phyloP scores from a whole-genome alignment of 1,140 invertebrate genomes.

The Drosophila kikkawai region DNA sequence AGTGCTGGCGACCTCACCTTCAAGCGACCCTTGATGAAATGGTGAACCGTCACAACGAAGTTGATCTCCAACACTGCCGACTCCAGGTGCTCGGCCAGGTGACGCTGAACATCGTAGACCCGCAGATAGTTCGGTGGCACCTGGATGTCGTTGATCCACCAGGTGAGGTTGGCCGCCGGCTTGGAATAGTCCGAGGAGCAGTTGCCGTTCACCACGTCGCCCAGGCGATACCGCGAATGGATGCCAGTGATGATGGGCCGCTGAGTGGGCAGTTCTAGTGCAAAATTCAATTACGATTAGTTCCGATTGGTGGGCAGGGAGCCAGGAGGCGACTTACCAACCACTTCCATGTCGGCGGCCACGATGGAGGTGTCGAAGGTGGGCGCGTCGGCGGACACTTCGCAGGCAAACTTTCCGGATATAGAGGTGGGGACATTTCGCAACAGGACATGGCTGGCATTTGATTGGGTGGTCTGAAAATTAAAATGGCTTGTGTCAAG shows the following conservation, averaged over 20 bases:
- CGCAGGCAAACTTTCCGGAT: constrained; percentile 90
- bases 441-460: constrained; percentile 88
- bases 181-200: constrained; percentile 91
- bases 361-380: constrained; percentile 92
- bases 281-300: background rate
- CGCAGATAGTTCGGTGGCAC: constrained; percentile 73
- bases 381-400: constrained; percentile 93
- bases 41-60: constrained; percentile 86
- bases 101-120: constrained; percentile 72
- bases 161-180: constrained; percentile 94
- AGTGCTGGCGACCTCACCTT: constrained; percentile 85
- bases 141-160: constrained; percentile 92
- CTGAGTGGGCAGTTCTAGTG: constrained; percentile 89
- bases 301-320: background rate
- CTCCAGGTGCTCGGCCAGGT: constrained; percentile 73
- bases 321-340: constrained; percentile 87
- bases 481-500: background rate
- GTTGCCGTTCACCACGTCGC: constrained; percentile 90
- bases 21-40: constrained; percentile 86
- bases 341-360: constrained; percentile 89
- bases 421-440: constrained; percentile 87
- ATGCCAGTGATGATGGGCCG: constrained; percentile 90
- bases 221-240: constrained; percentile 89
- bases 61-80: constrained; percentile 84
- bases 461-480: constrained; percentile 86